Evolutionary conservation across 1,140 invertebrate genomes (phyloP), one percentile per base, ranked within the genome.

Genomic region (Drosophila serrata): DNA sequence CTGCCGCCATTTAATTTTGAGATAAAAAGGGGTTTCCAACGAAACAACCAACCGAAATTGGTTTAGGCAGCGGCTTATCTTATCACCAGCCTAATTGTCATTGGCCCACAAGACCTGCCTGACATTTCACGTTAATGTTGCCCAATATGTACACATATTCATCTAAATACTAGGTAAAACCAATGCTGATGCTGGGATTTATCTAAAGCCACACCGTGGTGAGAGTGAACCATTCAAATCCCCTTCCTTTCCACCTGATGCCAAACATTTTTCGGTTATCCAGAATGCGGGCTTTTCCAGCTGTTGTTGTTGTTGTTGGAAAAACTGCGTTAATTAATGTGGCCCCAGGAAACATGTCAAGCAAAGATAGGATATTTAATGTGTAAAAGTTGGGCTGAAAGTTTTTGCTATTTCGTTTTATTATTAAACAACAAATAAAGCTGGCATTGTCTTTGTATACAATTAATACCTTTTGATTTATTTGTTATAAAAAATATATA

Each of bases 61-160:
- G 84, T 88, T 88, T 90, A 90, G 84, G 73, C 84, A 90, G 70
- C 48, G 72, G 84, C 85, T 88, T 88, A 88, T 88, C 85, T 88
- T 88, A 88, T 88, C 84, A 88, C 46, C 65, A 59, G 61, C 56
- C 80, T 90, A 90, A 88, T 88, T 88, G 84, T 88, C 84, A 90
- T 87, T 87, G 84, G 84, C 73, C 70, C 60, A 31, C 46, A 74
- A 58, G 56, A 59, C 33, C 45, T 22, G 12, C 37, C 51, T 56
- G 61, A 67, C 74, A 86, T 55, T 81, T 84, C 51, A 63, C 57
- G 57, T 58, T 40, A 84, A 70, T 75, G 75, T 79, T 82, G 46
- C 56, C 60, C 29, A 57, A 81, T 45, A 67, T 62, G 17, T 46
- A 31, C n/a, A 45, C 24, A 72, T 31, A 43, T 27, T 6, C 45